Evolutionary conservation across 92 coral and sea anemone genomes (phyloP).

Genomic region (Micromussa lordhowensis): DNA sequence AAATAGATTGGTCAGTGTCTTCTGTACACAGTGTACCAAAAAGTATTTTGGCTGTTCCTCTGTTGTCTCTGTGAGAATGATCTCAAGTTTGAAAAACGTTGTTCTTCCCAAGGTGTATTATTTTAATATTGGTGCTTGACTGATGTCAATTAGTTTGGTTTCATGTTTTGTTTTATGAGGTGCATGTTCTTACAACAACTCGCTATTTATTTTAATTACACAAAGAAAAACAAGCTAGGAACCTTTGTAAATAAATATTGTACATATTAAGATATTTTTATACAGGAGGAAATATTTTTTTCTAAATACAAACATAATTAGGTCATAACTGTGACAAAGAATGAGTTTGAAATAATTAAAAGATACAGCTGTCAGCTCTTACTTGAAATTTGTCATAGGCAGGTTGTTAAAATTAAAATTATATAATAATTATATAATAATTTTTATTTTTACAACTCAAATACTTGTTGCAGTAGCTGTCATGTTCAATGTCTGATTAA

Average conservation of each 20-base stretch:
- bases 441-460: not conserved
- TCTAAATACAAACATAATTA: not conserved
- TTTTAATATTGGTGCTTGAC: not conserved
- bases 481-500: not conserved
- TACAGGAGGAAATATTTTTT: conserved; percentile 30
- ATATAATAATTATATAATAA: too few relatives aligned
- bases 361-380: not conserved
- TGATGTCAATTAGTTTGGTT: not conserved
- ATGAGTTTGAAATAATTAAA: not conserved
- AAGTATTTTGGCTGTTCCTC: not conserved
- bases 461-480: not conserved
- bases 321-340: not conserved
- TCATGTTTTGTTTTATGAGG: too few relatives aligned
- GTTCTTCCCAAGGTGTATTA: not conserved
- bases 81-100: not conserved
- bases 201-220: not conserved
- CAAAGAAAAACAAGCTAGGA: not conserved
- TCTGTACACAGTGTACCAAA: not conserved
- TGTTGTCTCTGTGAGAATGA: not conserved
- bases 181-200: not conserved
- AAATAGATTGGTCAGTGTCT: too few relatives aligned
- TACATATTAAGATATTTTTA: conserved; percentile 38
- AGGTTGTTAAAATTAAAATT: not conserved
- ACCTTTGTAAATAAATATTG: conserved; percentile 17
- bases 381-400: not conserved